Base-by-base conservation (phyloP, 1,140 invertebrate species). In the Drosophila athabasca region DNA sequence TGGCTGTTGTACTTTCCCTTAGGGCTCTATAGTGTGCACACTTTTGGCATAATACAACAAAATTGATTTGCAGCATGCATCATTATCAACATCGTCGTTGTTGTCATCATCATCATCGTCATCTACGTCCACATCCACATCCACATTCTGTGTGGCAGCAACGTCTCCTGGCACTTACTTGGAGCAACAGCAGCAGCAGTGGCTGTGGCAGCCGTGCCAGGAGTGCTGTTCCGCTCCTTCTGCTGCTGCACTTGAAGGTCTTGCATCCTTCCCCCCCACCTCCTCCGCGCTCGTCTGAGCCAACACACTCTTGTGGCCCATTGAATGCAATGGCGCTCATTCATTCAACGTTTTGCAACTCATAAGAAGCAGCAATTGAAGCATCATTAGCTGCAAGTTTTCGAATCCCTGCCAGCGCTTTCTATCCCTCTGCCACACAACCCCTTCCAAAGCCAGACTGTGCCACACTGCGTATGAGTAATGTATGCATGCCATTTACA, bases 261-360 rank as follows among this genome's bases (percentile, higher is more conserved):
- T 59, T 74, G 55, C 45, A 62, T 67, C 57, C n/a, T n/a, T n/a
- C 62, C 24, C 44, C 29, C 9, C 13, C 48, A 19, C 35, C 6
- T 5, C 15, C 11, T 24, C 17, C 19, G 15, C 52, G 19, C 61
- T 60, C 64, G 45, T 62, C 57, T 6, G n/a, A 9, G 49, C 39
- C 51, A 22, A 46, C 57, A 58, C 59, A 73, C 61, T 54, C 53
- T 75, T 9, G 29, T 64, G 51, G 35, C 35, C 71, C 83, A 82
- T 81, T 88, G 70, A 88, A 76, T 87, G 80, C 83, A 82, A 88
- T 87, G 83, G 58, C 53, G 82, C 66, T 76, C 82, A 88, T 87
- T 87, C 82, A 87, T 87, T 87, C 82, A 82, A 87, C 82, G 70
- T 87, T 87, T 87, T 87, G 82, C 82, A 87, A 79, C 83, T 87